These are phyloP conservation scores for Zosterops hypoxanthus DNA, from an alignment of 2,113 vertebrate species.

Conservation along the genomic window DNA sequence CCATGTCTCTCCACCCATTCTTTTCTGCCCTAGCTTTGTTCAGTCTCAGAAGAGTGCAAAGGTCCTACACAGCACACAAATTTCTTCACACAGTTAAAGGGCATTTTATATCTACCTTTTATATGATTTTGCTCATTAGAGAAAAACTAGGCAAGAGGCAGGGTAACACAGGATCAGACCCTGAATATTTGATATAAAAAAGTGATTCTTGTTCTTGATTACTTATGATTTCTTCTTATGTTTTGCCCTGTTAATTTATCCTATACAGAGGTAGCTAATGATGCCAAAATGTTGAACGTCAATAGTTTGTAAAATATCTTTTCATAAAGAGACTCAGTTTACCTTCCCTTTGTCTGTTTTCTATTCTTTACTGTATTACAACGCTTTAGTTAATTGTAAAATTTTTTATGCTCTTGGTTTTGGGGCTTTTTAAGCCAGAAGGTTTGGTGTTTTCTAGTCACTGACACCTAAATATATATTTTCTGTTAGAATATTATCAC, in stretches of 20 bases:
- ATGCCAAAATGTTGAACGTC: not conserved
- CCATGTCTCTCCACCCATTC: not conserved
- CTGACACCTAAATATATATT: not conserved
- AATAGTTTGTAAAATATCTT: not conserved
- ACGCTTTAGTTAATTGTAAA: not conserved
- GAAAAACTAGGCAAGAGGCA: not conserved
- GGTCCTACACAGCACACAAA: not conserved
- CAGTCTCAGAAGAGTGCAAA: not conserved
- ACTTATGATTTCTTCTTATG: not conserved
- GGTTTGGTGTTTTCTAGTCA: not conserved
- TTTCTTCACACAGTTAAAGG: not conserved
- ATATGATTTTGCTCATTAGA: not conserved
- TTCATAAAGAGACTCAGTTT: not conserved
- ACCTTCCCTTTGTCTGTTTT: not conserved
- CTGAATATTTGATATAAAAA: not conserved
- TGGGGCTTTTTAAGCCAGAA: not conserved
- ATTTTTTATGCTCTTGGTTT: not conserved
- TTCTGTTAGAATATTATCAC: not conserved
- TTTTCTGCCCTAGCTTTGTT: not conserved
- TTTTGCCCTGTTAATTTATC: not conserved
- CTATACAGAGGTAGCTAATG: not conserved
- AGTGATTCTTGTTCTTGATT: not conserved
- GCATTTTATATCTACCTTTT: not conserved
- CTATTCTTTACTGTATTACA: not conserved
- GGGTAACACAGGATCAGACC: not conserved